Percentiles rank a stretch among this genome's conserved stretches.
Conservation (phyloP, 2,797 vertebrate species). For the Coilia nasus region DNA sequence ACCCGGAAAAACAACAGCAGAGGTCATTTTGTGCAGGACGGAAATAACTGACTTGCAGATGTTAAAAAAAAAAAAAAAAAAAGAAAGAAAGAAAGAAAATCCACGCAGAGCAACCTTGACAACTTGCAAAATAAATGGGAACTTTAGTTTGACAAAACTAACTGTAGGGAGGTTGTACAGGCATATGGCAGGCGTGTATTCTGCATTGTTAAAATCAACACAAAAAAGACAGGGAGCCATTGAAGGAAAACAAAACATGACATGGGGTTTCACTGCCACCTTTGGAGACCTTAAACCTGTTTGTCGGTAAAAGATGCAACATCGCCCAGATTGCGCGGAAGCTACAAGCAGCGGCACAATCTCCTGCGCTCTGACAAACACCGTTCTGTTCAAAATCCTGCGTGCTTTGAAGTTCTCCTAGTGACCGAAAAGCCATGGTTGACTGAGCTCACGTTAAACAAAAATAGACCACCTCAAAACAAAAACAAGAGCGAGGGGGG, state of each 20-base stretch:
- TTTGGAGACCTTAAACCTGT: background rate
- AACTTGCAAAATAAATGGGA: background rate
- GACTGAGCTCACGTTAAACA: slow-evolving; percentile 30
- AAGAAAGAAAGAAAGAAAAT: too few species aligned
- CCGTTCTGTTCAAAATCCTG: slow-evolving; percentile 23
- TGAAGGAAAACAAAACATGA: slow-evolving; percentile 27
- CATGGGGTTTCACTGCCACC: background rate
- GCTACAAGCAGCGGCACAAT: slow-evolving; percentile 28
- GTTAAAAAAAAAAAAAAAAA: background rate
- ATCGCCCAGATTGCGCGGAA: background rate
- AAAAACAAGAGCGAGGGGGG: background rate
- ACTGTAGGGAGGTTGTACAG: background rate
- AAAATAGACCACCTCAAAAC: slow-evolving; percentile 33
- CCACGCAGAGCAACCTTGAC: slow-evolving; percentile 13
- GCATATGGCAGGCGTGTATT: background rate
- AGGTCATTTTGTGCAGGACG: slow-evolving; percentile 29
- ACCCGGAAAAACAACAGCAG: slow-evolving; percentile 50
- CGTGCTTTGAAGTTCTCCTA: slow-evolving; percentile 29
- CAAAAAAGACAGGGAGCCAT: background rate
- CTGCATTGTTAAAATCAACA: background rate
- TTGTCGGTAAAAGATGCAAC: background rate
- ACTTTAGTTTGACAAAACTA: background rate
- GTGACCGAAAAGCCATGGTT: slow-evolving; percentile 42
- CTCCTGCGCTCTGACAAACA: slow-evolving; percentile 29
- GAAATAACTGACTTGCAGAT: background rate